Percentiles rank a stretch among this genome's conserved stretches.
phyloP scores from a whole-genome alignment of 1,140 invertebrate species.

The Ceratosolen fusciceps region DNA sequence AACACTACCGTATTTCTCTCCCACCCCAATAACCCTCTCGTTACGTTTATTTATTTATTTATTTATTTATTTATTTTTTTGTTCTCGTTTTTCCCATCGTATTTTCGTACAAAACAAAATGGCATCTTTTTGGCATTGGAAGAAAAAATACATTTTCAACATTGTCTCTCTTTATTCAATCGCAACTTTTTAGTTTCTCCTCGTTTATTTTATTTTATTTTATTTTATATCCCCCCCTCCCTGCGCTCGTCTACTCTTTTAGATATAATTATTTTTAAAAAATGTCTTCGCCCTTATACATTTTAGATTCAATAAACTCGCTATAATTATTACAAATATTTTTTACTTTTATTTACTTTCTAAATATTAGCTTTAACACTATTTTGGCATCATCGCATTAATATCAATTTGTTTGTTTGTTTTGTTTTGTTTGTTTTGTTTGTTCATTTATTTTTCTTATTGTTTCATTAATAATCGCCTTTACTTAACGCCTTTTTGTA shows the following conservation, averaged over 20 bases:
- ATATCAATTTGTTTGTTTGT: constrained; percentile 53
- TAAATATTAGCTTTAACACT: constrained; percentile 69
- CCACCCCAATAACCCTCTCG: too few relatives aligned
- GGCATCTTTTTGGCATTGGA: constrained; percentile 70
- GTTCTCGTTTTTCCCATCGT: constrained; percentile 59
- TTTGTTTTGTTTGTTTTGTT: too few relatives aligned
- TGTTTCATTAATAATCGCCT: too few relatives aligned
- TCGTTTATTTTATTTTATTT: too few relatives aligned
- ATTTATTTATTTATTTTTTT: too few relatives aligned
- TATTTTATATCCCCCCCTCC: too few relatives aligned
- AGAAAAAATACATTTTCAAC: constrained; percentile 68
- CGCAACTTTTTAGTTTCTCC: constrained; percentile 51
- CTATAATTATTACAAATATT: constrained; percentile 59
- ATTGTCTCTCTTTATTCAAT: constrained; percentile 51
- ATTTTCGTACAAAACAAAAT: constrained; percentile 68
- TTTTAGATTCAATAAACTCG: constrained; percentile 57
- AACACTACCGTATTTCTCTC: constrained; percentile 50
- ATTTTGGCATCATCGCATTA: constrained; percentile 70
- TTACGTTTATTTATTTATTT: too few relatives aligned
- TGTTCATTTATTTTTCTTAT: too few relatives aligned
- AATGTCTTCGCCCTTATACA: constrained; percentile 56
- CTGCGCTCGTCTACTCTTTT: constrained; percentile 27
- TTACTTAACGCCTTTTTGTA: constrained; percentile 25
- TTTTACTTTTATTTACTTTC: constrained; percentile 54
- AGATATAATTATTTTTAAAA: constrained; percentile 51